Evolutionary conservation across 2,888 invertebrate species (phyloP), one percentile per base, ranked within the genome.

Genomic region (Cerceris ruficornis): DNA sequence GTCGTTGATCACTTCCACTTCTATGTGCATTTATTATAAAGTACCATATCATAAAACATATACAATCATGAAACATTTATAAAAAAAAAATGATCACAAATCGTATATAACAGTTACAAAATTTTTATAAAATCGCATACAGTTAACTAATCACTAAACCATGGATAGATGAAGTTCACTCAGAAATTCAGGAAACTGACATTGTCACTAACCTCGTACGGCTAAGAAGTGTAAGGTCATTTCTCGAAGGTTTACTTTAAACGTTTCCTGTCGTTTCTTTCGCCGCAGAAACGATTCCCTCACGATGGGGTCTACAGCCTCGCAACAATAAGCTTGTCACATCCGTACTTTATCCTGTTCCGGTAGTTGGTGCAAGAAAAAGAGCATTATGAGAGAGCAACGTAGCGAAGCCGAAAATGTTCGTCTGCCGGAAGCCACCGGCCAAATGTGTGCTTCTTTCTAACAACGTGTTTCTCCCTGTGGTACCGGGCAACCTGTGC

Each of bases 281-380:
- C n/a, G 7, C 8, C 9, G 15, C 7, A 13, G 17, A 57, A 58
- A 28, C 54, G 60, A 65, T 17, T 61, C 62, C 46, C 58, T 54
- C 67, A 50, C 64, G 67, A 68, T 50, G 57, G 54, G 61, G 61
- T 75, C 65, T 55, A 75, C 55, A 65, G 14, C 49, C 72, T 50
- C 64, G 55, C 69, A 55, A 74, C 57, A 50, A 11, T 39, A 39
- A 69, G 28, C 54, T n/a, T 73, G 64, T 9, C 59, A 60, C 65
- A 59, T 58, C 64, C 54, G 55, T 62, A 60, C 57, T 75, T 71
- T 71, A 75, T 71, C 28, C 49, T 60, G 52, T 0, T 7, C 57
- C 57, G 39, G 7, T 7, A n/a, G 28, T 11, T 42, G 14, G 54
- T 54, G 46, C 2, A 43, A 60, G 54, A 41, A 70, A 75, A 65